Base-by-base conservation (phyloP, 2,113 vertebrate species). In the Himantopus leucocephalus region DNA sequence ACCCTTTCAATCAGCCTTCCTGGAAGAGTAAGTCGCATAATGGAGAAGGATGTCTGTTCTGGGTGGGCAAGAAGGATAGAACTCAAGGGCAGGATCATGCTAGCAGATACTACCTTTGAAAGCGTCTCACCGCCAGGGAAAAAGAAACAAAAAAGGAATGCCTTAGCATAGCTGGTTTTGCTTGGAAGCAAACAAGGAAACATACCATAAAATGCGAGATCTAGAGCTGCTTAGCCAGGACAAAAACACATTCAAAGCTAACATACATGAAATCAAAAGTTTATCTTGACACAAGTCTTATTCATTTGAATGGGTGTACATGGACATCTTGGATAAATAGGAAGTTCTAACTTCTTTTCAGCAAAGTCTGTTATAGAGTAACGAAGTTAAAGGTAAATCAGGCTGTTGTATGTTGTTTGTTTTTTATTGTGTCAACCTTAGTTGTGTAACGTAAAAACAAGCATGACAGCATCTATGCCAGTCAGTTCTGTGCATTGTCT, bases 101-200 rank as follows among this genome's bases (percentile, higher is more conserved):
- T 26, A 50, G 26, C 20, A 59, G 26, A 39, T 11, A 45, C 4
- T 50, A n/a, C 37, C 34, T 71, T 68, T 48, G 73, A 9, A 32
- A 72, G 2, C 10, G 59, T 37, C 11, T 37, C 8, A n/a, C 6
- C 0, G 1, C 6, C 5, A 35, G 6, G 3, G 34, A 22, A 41
- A 52, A 52, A 45, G 4, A 8, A 10, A 3, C 8, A 10, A 39
- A 20, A 43, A 59, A 63, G 0, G 5, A 76, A 56, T 11, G 3
- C 5, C 32, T 72, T 1, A 3, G 2, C 3, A 39, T 24, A 68
- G 60, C 18, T 60, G 3, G 5, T 68, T 62, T 73, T 34, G 16
- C 12, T 86, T 9, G 21, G 70, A 91, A 72, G 6, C 5, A 88
- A 68, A 39, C 11, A 59, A 63, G 8, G 0, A 62, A 56, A 35